These are phyloP conservation scores for Torymus auratus DNA, from an alignment of 2,888 invertebrate genomes.

Conservation along the genomic window DNA sequence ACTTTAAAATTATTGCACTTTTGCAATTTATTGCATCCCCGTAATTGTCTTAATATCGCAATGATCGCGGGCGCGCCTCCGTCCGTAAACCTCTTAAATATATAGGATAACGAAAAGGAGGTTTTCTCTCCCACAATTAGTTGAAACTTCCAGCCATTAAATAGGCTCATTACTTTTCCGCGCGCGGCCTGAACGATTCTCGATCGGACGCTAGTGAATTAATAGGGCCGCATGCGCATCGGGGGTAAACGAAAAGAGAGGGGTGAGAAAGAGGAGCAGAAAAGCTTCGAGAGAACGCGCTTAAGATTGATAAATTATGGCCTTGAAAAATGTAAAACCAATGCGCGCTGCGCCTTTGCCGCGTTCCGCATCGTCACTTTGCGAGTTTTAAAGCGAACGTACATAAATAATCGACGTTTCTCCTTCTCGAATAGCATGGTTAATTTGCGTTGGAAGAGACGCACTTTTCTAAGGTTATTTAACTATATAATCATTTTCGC, in stretches of 20 bases:
- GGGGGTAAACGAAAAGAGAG: background rate
- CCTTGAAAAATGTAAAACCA: slow-evolving; percentile 74
- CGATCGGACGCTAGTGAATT: background rate
- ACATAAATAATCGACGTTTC: slow-evolving; percentile 9
- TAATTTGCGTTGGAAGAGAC: too few species aligned
- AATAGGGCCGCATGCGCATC: background rate
- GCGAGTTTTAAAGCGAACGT: background rate
- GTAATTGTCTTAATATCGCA: background rate
- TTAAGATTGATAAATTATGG: slow-evolving; percentile 74
- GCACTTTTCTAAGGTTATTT: too few species aligned
- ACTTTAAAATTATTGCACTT: slow-evolving; percentile 4
- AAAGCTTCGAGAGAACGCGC: slow-evolving; percentile 50
- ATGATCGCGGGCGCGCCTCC: too few species aligned
- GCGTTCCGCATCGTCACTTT: slow-evolving; percentile 1
- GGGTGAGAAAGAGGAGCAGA: slow-evolving; percentile 16
- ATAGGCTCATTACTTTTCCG: slow-evolving; percentile 72
- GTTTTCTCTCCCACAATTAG: background rate
- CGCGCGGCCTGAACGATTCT: slow-evolving; percentile 62
- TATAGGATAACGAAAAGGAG: background rate
- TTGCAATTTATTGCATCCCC: background rate
- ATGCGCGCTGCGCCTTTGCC: background rate
- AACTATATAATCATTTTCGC: too few species aligned
- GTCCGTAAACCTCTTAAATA: background rate
- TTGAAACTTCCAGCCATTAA: slow-evolving; percentile 70
- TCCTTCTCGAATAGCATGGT: background rate